A percentile compares a stretch with the other conserved stretches of the same genome.
phyloP scores from a whole-genome alignment of 1,140 invertebrate genomes.

The Cataglyphis hispanica region DNA sequence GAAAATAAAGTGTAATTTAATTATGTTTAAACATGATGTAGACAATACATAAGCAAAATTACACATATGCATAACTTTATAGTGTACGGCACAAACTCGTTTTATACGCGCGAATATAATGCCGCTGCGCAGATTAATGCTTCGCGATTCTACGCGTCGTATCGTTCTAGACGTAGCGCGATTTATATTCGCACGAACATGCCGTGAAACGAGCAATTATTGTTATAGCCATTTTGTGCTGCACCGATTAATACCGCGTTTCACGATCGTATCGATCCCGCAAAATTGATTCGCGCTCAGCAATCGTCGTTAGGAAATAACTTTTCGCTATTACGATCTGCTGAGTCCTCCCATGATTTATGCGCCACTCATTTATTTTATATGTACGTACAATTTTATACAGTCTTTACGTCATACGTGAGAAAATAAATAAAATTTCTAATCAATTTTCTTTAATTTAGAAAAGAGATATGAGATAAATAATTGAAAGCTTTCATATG shows the following conservation, averaged over 20 bases:
- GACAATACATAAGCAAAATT: conserved; percentile 44
- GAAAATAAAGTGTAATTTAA: conserved; percentile 39
- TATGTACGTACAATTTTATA: conserved; percentile 15
- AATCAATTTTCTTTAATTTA: background rate
- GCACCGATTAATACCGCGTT: conserved; percentile 58
- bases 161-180: conserved; percentile 51
- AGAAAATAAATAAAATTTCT: background rate
- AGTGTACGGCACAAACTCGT: conserved; percentile 1
- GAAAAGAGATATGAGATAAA: background rate
- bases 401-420: background rate
- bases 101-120: conserved; percentile 56
- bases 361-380: conserved; percentile 38
- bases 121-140: conserved; percentile 45
- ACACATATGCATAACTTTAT: conserved; percentile 31
- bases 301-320: conserved; percentile 60
- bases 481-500: background rate
- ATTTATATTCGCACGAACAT: conserved; percentile 62
- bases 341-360: conserved; percentile 59
- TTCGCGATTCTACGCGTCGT: conserved; percentile 59
- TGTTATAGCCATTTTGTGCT: conserved; percentile 62
- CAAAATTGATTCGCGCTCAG: conserved; percentile 54
- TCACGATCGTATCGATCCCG: conserved; percentile 56
- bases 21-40: conserved; percentile 20
- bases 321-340: conserved; percentile 60
- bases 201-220: conserved; percentile 63